These are phyloP conservation scores for Poeciliopsis turneri DNA, from an alignment of 2,797 vertebrate genomes.

Conservation along the genomic window DNA sequence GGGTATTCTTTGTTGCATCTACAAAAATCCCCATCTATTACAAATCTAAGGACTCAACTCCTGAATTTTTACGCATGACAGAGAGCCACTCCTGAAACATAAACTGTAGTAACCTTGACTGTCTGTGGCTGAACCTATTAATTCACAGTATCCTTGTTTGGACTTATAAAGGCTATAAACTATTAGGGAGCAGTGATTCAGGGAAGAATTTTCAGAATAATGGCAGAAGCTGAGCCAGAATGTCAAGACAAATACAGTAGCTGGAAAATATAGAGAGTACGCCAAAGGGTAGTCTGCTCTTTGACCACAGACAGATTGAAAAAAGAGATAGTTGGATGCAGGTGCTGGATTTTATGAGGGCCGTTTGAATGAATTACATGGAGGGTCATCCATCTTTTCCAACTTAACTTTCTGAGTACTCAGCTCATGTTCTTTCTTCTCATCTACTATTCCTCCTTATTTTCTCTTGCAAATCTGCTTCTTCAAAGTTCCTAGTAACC, in stretches of 20 bases:
- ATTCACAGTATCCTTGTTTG: neutral
- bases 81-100: constrained; percentile 6
- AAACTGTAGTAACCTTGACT: constrained; percentile 1
- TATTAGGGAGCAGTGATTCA: constrained; percentile 13
- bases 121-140: neutral
- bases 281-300: neutral
- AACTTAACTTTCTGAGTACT: constrained; percentile 6
- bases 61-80: neutral
- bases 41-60: constrained; percentile 3
- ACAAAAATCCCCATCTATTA: neutral
- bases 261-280: constrained; percentile 13
- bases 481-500: neutral
- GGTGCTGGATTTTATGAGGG: neutral
- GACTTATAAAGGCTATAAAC: constrained; percentile 9
- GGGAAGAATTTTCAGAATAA: constrained; percentile 6
- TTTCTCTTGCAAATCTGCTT: neutral
- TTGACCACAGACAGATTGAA: neutral
- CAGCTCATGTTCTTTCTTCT: neutral
- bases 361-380: neutral
- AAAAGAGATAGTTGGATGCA: neutral
- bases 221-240: constrained; percentile 1
- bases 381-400: neutral
- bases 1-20: neutral
- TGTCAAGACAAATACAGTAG: constrained; percentile 9
- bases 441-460: neutral